Evolutionary conservation across 2,113 vertebrate species (phyloP), one percentile per base, ranked within the genome.

Genomic region (Lutjanus erythropterus): DNA sequence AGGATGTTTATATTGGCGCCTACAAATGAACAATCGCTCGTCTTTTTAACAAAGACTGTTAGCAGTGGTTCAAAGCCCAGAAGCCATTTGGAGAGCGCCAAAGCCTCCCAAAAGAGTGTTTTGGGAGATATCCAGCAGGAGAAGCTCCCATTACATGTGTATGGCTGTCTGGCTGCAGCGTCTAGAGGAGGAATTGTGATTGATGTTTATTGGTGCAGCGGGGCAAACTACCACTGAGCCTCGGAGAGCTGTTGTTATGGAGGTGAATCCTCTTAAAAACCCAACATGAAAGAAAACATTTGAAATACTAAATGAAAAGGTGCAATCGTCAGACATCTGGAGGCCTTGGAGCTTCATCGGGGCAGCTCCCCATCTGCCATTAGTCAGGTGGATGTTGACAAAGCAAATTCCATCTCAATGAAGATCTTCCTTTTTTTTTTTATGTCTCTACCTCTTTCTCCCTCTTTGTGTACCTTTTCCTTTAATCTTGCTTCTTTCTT

Each of bases 261-360:
- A 82, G 67, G 50, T 44, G 64, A 81, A 68, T 68, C 50, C 29
- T 71, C 66, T 59, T 25, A 15, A 44, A 62, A 73, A 29, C 7
- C 75, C 50, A 19, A 80, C 75, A 80, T 80, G 67, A 89, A 80
- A 79, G 68, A 55, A 71, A 70, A 61, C 18, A 59, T 74, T 75
- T 61, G 19, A 31, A 86, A 86, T 81, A 58, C 27, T 66, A 78
- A 86, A 81, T 82, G 52, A 85, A 86, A 85, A 76, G 44, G 78
- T 87, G 71, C 67, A 78, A 70, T 77, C 10, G 11, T 73, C 61
- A 79, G 64, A 89, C 81, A 84, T 84, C 81, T 88, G 86, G 67
- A 89, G 76, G 77, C 80, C 80, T 78, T 55, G 70, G 78, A 77
- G 77, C 46, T 56, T 85, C 76, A 66, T 69, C 47, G 31, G 37